These are phyloP conservation scores for Rhynchonycteris naso DNA, from an alignment of 2,797 vertebrate species.

Conservation along the genomic window DNA sequence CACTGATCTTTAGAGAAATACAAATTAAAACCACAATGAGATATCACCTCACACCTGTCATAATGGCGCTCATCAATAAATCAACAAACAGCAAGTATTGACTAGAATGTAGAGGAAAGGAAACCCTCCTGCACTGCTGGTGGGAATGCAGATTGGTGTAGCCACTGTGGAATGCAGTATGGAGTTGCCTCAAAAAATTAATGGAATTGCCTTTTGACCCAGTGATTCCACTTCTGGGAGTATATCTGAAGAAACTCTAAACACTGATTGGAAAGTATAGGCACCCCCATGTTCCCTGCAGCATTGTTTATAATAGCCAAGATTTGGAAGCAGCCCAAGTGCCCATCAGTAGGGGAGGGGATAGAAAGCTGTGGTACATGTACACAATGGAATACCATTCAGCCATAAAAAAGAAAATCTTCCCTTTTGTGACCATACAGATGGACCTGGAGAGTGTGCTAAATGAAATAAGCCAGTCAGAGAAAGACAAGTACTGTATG, in stretches of 20 bases:
- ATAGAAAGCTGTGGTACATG: too few relatives aligned
- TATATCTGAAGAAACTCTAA: too few relatives aligned
- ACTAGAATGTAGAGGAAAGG: not conserved
- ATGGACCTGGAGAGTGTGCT: not conserved
- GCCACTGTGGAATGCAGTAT: not conserved
- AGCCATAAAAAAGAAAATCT: not conserved
- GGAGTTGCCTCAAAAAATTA: not conserved
- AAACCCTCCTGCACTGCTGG: not conserved
- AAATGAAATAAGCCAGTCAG: not conserved
- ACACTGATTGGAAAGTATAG: too few relatives aligned
- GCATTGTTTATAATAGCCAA: too few relatives aligned
- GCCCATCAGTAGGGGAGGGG: too few relatives aligned
- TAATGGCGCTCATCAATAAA: not conserved
- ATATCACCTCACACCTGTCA: not conserved
- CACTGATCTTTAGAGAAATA: too few relatives aligned
- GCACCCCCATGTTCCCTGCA: too few relatives aligned
- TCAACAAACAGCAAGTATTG: not conserved
- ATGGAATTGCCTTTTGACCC: not conserved
- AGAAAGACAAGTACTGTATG: not conserved
- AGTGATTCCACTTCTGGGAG: too few relatives aligned
- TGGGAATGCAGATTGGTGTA: not conserved
- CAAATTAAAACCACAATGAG: not conserved
- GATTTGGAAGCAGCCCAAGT: too few relatives aligned
- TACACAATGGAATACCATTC: too few relatives aligned
- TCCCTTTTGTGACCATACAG: not conserved